phyloP scores from a whole-genome alignment of 1,140 invertebrate genomes.

The Portunus trituberculatus region DNA sequence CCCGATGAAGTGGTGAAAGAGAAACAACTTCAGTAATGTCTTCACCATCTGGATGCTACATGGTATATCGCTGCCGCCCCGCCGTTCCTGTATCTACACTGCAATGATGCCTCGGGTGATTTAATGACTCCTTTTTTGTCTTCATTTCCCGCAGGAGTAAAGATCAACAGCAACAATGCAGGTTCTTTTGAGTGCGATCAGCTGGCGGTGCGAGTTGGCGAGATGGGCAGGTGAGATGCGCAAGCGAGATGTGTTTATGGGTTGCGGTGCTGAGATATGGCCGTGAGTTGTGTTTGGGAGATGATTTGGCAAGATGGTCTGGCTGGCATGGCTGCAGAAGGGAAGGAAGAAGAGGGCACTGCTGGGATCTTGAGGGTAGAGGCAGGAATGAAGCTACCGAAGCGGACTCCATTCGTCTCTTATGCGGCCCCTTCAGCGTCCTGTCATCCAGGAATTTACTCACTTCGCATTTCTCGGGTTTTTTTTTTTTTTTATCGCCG shows the following conservation, averaged over 20 bases:
- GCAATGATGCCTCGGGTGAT: neutral
- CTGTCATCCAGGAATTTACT: neutral
- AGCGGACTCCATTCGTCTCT: neutral
- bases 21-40: neutral
- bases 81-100: neutral
- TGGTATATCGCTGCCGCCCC: neutral
- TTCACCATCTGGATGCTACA: neutral
- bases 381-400: neutral
- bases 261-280: neutral
- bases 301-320: neutral
- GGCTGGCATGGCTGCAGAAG: neutral
- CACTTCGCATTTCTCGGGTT: neutral
- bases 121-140: neutral
- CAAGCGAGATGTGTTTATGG: neutral
- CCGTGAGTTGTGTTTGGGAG: conserved; percentile 31
- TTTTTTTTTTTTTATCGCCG: neutral
- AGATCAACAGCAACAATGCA: conserved; percentile 22
- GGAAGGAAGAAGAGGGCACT: conserved; percentile 11
- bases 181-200: neutral
- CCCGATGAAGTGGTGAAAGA: neutral
- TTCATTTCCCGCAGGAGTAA: neutral
- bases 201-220: neutral
- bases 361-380: neutral
- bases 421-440: neutral
- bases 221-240: neutral